Evolutionary conservation across 1,140 invertebrate genomes (phyloP).

Genomic region (Anagrus nilaparvatae): DNA sequence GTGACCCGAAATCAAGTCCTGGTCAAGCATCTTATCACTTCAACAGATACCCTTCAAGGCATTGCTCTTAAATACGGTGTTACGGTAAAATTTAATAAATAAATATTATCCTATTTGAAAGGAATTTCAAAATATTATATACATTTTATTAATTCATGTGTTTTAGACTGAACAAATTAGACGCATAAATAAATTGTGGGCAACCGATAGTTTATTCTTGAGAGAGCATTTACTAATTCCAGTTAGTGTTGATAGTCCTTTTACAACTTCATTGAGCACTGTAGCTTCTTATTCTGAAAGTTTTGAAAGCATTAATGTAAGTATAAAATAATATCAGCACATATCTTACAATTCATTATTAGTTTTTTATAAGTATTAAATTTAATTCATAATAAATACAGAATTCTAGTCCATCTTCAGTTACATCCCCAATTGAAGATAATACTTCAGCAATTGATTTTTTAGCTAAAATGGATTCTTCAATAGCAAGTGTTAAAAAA

Average conservation of each 20-base stretch:
- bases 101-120: no score
- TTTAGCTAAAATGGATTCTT: slow-evolving; percentile 75
- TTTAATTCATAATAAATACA: slow-evolving; percentile 11
- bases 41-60: slow-evolving; percentile 83
- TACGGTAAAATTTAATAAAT: slow-evolving; percentile 56
- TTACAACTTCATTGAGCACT: slow-evolving; percentile 45
- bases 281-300: slow-evolving; percentile 22
- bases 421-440: slow-evolving; percentile 43
- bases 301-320: slow-evolving; percentile 18
- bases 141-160: slow-evolving; percentile 4
- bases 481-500: slow-evolving; percentile 73
- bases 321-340: not conserved
- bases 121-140: no score
- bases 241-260: slow-evolving; percentile 50
- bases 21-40: slow-evolving; percentile 67
- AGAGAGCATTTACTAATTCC: slow-evolving; percentile 73
- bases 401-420: slow-evolving; percentile 33
- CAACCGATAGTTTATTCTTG: slow-evolving; percentile 80
- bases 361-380: not conserved
- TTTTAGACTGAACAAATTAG: slow-evolving; percentile 81
- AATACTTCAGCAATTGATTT: slow-evolving; percentile 68
- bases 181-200: slow-evolving; percentile 76
- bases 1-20: slow-evolving; percentile 54
- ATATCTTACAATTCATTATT: not conserved
- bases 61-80: slow-evolving; percentile 86